Conservation (phyloP, 1,140 invertebrate species). For the Lysiphlebus fabarum region DNA sequence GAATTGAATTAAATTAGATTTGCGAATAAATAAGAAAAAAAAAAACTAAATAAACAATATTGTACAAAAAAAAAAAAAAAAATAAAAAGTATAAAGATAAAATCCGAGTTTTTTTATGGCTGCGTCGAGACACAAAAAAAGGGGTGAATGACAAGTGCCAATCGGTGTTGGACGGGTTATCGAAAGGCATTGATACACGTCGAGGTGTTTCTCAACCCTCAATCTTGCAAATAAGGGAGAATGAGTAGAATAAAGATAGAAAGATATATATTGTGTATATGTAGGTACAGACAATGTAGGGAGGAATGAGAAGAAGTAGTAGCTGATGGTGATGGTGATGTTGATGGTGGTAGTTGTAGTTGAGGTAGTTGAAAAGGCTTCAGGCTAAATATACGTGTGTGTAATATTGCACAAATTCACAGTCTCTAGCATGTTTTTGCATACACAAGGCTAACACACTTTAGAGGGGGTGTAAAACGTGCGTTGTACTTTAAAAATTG, state of each 20-base stretch:
- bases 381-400: neutral
- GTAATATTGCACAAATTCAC: neutral
- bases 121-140: too few species aligned
- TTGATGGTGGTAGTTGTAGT: too few species aligned
- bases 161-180: conserved; percentile 18
- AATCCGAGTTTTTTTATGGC: too few species aligned
- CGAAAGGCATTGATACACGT: conserved; percentile 14
- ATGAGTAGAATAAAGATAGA: conserved; percentile 12
- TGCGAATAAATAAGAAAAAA: too few species aligned
- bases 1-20: too few species aligned
- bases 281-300: too few species aligned
- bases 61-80: too few species aligned
- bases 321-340: too few species aligned
- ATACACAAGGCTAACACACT: neutral
- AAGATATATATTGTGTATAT: neutral
- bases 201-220: too few species aligned
- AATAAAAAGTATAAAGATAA: too few species aligned
- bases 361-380: conserved; percentile 10
- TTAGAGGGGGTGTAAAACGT: neutral
- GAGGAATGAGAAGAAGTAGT: conserved; percentile 2
- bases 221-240: neutral
- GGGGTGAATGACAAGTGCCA: conserved; percentile 19
- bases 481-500: neutral
- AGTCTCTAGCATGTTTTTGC: conserved; percentile 22
- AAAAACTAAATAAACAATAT: too few species aligned